These are phyloP conservation scores for Alouatta caraya DNA, from an alignment of 2,797 vertebrate genomes.

Conservation along the genomic window DNA sequence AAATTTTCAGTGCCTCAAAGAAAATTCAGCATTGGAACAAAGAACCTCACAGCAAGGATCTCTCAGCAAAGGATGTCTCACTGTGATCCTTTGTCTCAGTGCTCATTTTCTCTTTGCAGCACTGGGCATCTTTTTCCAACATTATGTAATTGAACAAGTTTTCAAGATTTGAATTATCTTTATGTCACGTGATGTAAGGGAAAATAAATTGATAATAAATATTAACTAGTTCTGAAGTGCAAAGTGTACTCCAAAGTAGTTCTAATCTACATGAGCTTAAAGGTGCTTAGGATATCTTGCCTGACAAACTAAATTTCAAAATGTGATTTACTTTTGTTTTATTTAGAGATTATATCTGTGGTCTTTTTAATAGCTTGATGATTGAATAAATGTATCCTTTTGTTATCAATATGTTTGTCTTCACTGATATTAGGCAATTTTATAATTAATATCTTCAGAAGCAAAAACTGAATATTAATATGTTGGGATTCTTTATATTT, in stretches of 20 bases:
- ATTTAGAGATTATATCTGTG: background rate
- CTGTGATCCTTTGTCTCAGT: too few species aligned
- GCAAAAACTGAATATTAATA: background rate
- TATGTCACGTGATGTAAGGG: background rate
- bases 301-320: background rate
- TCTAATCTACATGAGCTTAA: background rate
- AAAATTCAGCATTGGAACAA: too few species aligned
- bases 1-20: too few species aligned
- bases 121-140: too few species aligned
- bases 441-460: background rate
- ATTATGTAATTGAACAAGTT: background rate
- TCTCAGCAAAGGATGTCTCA: too few species aligned
- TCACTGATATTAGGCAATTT: background rate
- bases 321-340: background rate
- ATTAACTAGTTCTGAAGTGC: background rate
- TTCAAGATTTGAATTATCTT: background rate
- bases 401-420: background rate
- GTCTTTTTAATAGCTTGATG: background rate
- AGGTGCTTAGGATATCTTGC: background rate
- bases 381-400: background rate
- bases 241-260: background rate
- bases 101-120: too few species aligned
- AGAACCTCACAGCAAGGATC: too few species aligned
- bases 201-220: background rate
- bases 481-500: background rate